Conservation (phyloP, 1,140 invertebrate genomes). For the Leptinotarsa lineolata region DNA sequence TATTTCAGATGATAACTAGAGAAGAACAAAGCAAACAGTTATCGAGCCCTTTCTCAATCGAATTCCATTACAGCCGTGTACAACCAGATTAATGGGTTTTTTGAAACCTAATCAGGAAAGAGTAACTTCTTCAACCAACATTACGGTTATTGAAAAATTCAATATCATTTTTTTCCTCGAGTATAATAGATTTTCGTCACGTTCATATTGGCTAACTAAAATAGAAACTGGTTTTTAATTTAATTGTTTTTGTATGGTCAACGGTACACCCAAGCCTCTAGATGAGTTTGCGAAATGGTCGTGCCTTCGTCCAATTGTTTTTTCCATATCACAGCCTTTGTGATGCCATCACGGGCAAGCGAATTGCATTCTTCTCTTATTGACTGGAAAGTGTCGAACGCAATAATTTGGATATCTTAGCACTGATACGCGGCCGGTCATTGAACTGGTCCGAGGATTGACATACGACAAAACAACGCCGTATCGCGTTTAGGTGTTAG, state of each 20-base stretch:
- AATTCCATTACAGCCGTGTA: not conserved
- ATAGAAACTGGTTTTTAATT: slow-evolving; percentile 25
- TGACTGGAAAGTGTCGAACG: not conserved
- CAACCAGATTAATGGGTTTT: slow-evolving; percentile 23
- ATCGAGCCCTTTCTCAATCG: not conserved
- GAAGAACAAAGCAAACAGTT: slow-evolving; percentile 6
- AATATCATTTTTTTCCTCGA: slow-evolving; percentile 21
- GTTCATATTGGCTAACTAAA: slow-evolving; percentile 20
- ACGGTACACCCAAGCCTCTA: slow-evolving; percentile 13
- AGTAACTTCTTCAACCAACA: slow-evolving; percentile 23
- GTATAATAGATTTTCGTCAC: slow-evolving; percentile 21
- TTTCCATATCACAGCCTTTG: slow-evolving; percentile 4
- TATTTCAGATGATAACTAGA: not conserved
- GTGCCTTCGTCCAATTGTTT: slow-evolving; percentile 15
- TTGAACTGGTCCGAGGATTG: too few species aligned
- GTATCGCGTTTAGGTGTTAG: too few species aligned
- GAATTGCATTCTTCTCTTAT: slow-evolving; percentile 3
- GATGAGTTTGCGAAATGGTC: slow-evolving; percentile 20
- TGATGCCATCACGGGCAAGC: not conserved
- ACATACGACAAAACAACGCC: too few species aligned
- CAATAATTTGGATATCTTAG: not conserved
- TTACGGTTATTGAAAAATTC: slow-evolving; percentile 24
- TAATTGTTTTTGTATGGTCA: slow-evolving; percentile 23
- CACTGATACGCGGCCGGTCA: not conserved
- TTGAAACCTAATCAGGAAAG: slow-evolving; percentile 22